phyloP scores from a whole-genome alignment of 2,888 invertebrate genomes.

The Microdon myrmicae region DNA sequence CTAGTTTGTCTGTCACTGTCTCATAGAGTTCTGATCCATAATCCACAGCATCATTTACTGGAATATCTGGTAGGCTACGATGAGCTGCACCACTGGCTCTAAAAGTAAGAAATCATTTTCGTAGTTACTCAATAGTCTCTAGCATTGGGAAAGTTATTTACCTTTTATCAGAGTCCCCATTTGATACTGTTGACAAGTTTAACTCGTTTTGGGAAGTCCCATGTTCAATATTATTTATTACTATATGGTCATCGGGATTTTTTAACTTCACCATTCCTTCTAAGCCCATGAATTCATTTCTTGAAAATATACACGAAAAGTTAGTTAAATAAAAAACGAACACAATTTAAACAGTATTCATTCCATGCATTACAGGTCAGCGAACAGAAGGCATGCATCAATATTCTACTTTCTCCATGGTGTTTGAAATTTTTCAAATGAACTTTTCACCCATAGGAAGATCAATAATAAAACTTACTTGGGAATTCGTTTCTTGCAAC shows the following conservation, averaged over 20 bases:
- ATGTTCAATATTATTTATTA: slow-evolving; percentile 58
- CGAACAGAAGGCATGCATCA: slow-evolving; percentile 29
- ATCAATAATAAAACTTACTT: slow-evolving; percentile 71
- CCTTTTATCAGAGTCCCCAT: slow-evolving; percentile 65
- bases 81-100: slow-evolving; percentile 70
- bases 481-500: slow-evolving; percentile 79
- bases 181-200: slow-evolving; percentile 63
- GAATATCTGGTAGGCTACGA: slow-evolving; percentile 86
- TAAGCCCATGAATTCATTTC: slow-evolving; percentile 78
- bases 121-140: slow-evolving; percentile 6
- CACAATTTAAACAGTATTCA: slow-evolving; percentile 12
- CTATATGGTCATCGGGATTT: slow-evolving; percentile 74
- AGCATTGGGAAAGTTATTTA: slow-evolving; percentile 25
- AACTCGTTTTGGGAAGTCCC: slow-evolving; percentile 63
- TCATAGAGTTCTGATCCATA: slow-evolving; percentile 87
- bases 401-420: slow-evolving; percentile 34
- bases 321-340: slow-evolving; percentile 15
- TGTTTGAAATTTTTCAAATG: slow-evolving; percentile 6
- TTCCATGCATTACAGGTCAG: slow-evolving; percentile 37
- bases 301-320: slow-evolving; percentile 57
- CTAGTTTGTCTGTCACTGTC: slow-evolving; percentile 76
- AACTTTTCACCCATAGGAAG: not conserved
- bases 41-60: slow-evolving; percentile 76
- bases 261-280: slow-evolving; percentile 79
- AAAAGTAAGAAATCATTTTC: too few species aligned